Percentiles rank a stretch among this genome's conserved stretches.
These are phyloP conservation scores for Xerus inauris DNA, from an alignment of 2,113 vertebrate species.

Conservation along the genomic window DNA sequence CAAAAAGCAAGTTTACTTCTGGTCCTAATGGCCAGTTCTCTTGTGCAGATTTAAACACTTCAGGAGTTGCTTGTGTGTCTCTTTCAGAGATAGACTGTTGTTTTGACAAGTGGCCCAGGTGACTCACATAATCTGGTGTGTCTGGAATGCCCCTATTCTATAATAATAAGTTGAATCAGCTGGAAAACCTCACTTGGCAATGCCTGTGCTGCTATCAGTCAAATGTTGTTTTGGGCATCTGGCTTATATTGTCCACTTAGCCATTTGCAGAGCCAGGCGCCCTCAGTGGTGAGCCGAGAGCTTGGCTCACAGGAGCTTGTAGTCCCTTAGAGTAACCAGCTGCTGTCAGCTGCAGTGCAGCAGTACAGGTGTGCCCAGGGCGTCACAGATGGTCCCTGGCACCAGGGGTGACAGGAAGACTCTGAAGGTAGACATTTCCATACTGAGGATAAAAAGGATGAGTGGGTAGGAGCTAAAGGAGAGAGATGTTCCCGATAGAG, in stretches of 20 bases:
- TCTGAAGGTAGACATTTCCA: not conserved
- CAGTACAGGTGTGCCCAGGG: not conserved
- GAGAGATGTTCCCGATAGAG: not conserved
- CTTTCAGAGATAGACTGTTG: not conserved
- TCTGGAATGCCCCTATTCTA: not conserved
- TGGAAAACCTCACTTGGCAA: not conserved
- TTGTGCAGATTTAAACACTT: not conserved
- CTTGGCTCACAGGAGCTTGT: not conserved
- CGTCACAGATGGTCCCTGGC: not conserved
- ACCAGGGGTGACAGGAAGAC: not conserved
- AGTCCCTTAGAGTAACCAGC: not conserved
- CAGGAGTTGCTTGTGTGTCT: not conserved
- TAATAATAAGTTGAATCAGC: not conserved
- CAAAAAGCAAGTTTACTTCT: not conserved
- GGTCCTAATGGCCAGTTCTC: not conserved
- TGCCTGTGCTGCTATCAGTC: not conserved
- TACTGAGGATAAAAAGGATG: not conserved
- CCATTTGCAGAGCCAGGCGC: not conserved
- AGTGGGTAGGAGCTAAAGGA: not conserved
- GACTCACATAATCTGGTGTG: not conserved
- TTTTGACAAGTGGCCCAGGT: not conserved
- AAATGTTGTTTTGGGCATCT: not conserved
- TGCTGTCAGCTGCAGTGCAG: fast-evolving
- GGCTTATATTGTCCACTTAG: too few relatives aligned
- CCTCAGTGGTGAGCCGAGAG: not conserved